phyloP scores from a whole-genome alignment of 1,140 invertebrate species.

The Drosophila pachea region DNA sequence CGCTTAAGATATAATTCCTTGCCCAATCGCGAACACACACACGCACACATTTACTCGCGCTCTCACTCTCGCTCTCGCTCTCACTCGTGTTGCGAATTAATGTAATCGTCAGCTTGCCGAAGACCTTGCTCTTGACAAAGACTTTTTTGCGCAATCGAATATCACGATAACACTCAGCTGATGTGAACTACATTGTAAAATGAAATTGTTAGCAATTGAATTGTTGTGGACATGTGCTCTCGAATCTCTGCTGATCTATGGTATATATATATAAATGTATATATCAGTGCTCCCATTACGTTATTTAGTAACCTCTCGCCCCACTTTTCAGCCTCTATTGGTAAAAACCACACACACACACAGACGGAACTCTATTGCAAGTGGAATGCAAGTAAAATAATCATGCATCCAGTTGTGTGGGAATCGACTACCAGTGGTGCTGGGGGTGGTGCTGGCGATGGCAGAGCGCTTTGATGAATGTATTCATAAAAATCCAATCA shows the following conservation, averaged over 20 bases:
- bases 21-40: neutral
- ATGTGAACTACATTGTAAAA: too few relatives aligned
- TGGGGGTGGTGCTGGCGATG: conserved; percentile 22
- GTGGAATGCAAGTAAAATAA: conserved; percentile 3
- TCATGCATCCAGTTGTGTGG: neutral
- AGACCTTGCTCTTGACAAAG: too few relatives aligned
- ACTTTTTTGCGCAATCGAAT: too few relatives aligned
- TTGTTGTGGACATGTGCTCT: too few relatives aligned
- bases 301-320: too few relatives aligned
- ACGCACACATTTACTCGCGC: neutral
- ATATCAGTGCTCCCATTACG: too few relatives aligned
- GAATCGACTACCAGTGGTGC: neutral
- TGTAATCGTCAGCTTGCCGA: too few relatives aligned
- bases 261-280: too few relatives aligned
- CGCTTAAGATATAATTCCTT: neutral
- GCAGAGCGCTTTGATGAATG: conserved; percentile 68
- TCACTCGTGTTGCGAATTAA: neutral
- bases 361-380: neutral
- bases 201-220: too few relatives aligned
- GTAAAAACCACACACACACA: neutral
- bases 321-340: too few relatives aligned
- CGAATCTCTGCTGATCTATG: too few relatives aligned
- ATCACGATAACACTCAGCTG: too few relatives aligned
- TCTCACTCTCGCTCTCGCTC: conserved; percentile 6
- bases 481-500: conserved; percentile 78